These are phyloP conservation scores for Pelecanus crispus DNA, from an alignment of 2,113 vertebrate genomes.

Conservation along the genomic window DNA sequence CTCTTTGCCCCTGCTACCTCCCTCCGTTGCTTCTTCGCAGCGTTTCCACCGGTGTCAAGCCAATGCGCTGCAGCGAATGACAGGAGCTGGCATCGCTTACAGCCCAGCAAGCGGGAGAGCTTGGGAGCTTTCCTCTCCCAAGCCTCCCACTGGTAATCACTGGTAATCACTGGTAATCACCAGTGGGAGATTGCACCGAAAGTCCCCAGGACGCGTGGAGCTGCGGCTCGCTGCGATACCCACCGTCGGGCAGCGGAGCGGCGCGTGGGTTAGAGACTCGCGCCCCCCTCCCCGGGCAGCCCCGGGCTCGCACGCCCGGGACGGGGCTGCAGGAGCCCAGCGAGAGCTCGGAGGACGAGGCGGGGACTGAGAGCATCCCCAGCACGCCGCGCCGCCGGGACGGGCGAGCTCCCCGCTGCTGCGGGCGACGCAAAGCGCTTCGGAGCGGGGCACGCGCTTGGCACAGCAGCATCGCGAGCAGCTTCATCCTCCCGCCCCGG, in stretches of 20 bases:
- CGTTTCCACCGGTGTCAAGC: not conserved
- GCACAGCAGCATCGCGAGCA: not conserved
- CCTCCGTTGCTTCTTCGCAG: not conserved
- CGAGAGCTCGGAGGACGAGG: not conserved
- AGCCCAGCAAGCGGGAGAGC: not conserved
- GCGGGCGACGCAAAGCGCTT: fast-evolving
- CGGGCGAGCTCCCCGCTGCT: not conserved
- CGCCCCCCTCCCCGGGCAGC: not conserved
- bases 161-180: fast-evolving
- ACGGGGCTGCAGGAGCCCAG: not conserved
- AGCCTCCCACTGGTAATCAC: fast-evolving
- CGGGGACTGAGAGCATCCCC: not conserved
- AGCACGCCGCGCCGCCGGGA: fast-evolving
- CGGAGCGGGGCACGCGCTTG: fast-evolving
- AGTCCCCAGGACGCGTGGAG: not conserved
- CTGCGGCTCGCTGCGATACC: too few relatives aligned
- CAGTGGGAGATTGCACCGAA: fast-evolving
- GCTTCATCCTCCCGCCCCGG: not conserved
- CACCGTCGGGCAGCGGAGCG: fast-evolving
- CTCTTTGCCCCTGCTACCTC: not conserved
- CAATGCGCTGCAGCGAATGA: not conserved
- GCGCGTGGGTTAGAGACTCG: fast-evolving
- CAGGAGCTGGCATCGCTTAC: not conserved
- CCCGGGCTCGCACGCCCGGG: not conserved
- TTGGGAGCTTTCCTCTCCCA: not conserved